phyloP scores from a whole-genome alignment of 2,888 invertebrate species.

The Meandrusa payeni region DNA sequence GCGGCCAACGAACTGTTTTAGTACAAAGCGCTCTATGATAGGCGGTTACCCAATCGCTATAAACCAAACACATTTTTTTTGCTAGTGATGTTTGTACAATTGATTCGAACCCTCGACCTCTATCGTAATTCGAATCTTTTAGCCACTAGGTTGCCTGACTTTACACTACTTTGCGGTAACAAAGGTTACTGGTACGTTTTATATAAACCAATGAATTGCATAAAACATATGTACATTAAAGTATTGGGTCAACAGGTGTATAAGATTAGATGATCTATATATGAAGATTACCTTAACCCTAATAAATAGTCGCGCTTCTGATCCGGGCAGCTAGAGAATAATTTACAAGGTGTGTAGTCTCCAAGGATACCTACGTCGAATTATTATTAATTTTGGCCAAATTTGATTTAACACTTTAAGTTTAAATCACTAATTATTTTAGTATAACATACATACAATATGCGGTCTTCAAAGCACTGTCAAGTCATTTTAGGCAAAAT shows the following conservation, averaged over 20 bases:
- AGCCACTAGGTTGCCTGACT: no score
- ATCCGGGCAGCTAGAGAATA: slow-evolving; percentile 8
- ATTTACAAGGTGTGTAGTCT: slow-evolving; percentile 3
- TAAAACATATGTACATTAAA: neutral
- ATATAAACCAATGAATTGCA: no score
- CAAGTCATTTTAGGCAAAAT: no score
- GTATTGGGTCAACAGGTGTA: slow-evolving; percentile 8
- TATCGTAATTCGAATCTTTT: no score
- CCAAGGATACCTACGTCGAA: neutral
- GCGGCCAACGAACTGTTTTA: no score
- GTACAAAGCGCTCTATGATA: no score
- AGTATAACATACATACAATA: no score
- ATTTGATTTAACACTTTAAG: neutral
- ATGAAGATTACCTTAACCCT: slow-evolving; percentile 14
- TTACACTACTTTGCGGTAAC: neutral
- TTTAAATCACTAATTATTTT: neutral
- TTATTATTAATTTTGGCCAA: neutral
- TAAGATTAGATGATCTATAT: slow-evolving; percentile 13
- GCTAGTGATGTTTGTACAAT: no score
- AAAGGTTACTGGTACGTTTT: neutral
- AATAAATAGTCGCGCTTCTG: slow-evolving; percentile 7
- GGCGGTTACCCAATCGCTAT: no score
- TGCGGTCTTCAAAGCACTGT: no score
- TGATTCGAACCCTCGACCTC: no score
- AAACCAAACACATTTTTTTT: no score